phyloP scores from a whole-genome alignment of 2,113 vertebrate genomes.

The Gallinago media region DNA sequence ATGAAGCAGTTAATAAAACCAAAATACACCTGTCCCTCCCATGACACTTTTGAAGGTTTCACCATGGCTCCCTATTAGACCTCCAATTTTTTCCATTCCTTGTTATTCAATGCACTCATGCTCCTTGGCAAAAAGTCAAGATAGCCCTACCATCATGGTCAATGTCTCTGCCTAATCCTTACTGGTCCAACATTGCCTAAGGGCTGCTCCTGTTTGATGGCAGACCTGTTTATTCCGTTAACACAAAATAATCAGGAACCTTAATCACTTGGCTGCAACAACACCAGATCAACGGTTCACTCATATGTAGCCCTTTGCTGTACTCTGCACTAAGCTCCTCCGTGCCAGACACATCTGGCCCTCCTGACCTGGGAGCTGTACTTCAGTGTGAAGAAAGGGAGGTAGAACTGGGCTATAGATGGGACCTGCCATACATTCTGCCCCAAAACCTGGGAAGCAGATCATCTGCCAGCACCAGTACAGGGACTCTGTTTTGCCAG shows the following conservation, averaged over 20 bases:
- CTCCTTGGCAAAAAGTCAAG: background rate
- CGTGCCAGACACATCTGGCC: background rate
- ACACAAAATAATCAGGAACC: background rate
- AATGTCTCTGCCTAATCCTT: background rate
- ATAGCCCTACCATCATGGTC: background rate
- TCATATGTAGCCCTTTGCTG: background rate
- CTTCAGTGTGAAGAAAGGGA: background rate
- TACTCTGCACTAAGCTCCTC: background rate
- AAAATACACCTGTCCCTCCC: background rate
- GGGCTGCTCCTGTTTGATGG: background rate
- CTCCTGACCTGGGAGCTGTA: background rate
- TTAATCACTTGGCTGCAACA: background rate
- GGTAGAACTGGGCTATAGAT: background rate
- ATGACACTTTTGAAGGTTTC: background rate
- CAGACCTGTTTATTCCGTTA: background rate
- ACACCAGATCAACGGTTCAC: background rate
- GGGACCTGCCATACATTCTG: background rate
- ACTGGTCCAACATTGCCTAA: background rate
- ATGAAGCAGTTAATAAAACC: background rate
- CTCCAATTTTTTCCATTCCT: background rate
- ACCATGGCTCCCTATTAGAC: background rate
- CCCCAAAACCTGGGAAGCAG: background rate
- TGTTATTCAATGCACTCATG: background rate
- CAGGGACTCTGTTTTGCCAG: background rate
- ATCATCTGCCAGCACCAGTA: background rate